Evolutionary conservation across 1,140 invertebrate genomes (phyloP).

Genomic region (Bombus breviceps): DNA sequence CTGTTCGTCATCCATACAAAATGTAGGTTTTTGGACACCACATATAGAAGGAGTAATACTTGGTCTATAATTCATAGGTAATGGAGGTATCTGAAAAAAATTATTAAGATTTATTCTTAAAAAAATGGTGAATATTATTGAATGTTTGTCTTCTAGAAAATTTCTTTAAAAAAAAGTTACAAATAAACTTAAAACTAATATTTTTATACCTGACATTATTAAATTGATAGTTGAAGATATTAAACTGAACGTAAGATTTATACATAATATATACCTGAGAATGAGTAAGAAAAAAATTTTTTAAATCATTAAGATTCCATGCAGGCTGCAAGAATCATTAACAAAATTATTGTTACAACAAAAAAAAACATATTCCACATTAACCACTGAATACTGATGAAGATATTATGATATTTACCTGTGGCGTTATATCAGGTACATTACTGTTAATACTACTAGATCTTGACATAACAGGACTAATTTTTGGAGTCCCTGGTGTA

Average conservation of each 20-base stretch:
- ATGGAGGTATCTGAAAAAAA: constrained; percentile 79
- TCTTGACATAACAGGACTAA: constrained; percentile 78
- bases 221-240: no score
- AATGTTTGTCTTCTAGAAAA: neutral
- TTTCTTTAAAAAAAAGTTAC: neutral
- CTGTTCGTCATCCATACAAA: constrained; percentile 72
- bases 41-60: constrained; percentile 66
- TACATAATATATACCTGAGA: constrained; percentile 72
- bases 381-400: neutral
- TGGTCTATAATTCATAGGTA: constrained; percentile 79
- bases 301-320: constrained; percentile 79
- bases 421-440: constrained; percentile 78
- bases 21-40: constrained; percentile 48
- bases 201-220: neutral
- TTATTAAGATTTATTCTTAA: neutral
- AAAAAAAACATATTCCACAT: neutral
- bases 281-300: constrained; percentile 75
- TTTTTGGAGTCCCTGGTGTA: constrained; percentile 78
- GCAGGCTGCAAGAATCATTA: constrained; percentile 72
- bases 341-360: constrained; percentile 41
- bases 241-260: neutral
- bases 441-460: constrained; percentile 75
- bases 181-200: neutral
- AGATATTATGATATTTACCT: constrained; percentile 68
- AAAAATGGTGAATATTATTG: neutral